Base-by-base conservation (phyloP, 2,888 invertebrate genomes). In the Mythimna vitellina region DNA sequence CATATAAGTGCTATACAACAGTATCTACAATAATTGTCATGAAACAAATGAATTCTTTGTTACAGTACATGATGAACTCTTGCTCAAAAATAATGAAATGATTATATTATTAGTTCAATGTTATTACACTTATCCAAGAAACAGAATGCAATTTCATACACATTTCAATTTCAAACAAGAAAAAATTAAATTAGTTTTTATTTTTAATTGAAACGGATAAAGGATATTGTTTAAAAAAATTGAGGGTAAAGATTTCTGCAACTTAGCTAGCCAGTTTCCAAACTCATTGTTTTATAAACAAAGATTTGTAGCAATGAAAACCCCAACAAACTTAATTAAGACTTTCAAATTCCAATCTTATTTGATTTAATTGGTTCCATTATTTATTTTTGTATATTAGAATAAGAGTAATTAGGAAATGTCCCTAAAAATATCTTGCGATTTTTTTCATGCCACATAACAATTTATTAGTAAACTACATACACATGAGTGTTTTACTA, bases 41-140 rank as follows among this genome's bases (percentile, higher is more conserved):
- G 51, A 20, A 81, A 46, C 1, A 69, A 54, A 58, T 49, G 1
- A 22, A 38, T 53, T 73, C 12, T 60, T 54, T 61, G 38, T 53
- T 29, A 14, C 20, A 29, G 56, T 25, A 32, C 12, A 12, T 29
- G 9, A 42, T 63, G 22, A 53, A 54, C 3, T 38, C 25, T 8
- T 42, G 17, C n/a, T 51, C 53, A 5, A 12, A 46, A 12, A 46
- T 49, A 53, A 49, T 49, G 14, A 22, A 70, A 49, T 60, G 0
- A 71, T 65, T 29, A 32, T 29, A 29, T 29, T 29, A 3, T 29
- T 51, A 32, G 25, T n/a, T 10, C 6, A 12, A 29, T 29, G 29
- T 29, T 25, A 29, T 22, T 66, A 5, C 17, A 46, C 8, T 35
- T 42, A 0, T 17, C 32, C 10, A 42, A 51, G 2, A 42, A n/a